phyloP scores from a whole-genome alignment of 53 echinoderm and acorn worm genomes.

The Henricia sp. region DNA sequence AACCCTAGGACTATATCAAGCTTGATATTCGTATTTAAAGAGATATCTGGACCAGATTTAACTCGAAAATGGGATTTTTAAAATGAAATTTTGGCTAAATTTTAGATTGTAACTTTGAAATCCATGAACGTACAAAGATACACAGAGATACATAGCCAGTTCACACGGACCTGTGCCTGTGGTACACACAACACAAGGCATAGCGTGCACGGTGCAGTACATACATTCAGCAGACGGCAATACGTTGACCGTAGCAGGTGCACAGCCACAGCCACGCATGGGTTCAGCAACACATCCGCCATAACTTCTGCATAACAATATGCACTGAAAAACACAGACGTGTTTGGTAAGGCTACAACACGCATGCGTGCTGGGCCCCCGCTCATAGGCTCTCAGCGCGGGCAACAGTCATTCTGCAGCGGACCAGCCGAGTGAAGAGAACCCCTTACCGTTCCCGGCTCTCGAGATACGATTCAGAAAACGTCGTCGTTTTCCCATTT shows the following conservation, averaged over 20 bases:
- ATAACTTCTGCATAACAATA: conserved; percentile 17
- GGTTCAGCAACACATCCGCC: neutral
- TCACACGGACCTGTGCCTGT: neutral
- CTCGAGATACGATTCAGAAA: conserved; percentile 56
- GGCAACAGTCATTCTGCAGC: conserved; percentile 98
- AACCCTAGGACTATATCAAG: no score
- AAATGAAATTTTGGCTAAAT: no score
- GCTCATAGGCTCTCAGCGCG: conserved; percentile 92
- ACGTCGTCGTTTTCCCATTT: conserved; percentile 36
- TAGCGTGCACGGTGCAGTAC: neutral
- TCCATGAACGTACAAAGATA: no score
- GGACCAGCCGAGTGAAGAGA: conserved; percentile 90
- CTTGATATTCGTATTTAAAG: no score
- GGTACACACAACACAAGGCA: neutral
- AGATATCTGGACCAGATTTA: no score
- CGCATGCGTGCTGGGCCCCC: conserved; percentile 93
- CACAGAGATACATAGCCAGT: conserved; percentile 1
- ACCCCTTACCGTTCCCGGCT: conserved; percentile 65
- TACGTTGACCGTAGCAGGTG: neutral
- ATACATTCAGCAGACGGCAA: neutral
- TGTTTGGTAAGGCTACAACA: conserved; percentile 30
- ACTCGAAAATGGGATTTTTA: no score
- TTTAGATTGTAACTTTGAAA: no score
- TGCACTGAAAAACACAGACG: conserved; percentile 51
- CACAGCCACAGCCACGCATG: conserved; percentile 6